A percentile compares a stretch with the other conserved stretches of the same genome.
These are phyloP conservation scores for Hypanus sabinus DNA, from an alignment of 2,113 vertebrate species.

Conservation along the genomic window DNA sequence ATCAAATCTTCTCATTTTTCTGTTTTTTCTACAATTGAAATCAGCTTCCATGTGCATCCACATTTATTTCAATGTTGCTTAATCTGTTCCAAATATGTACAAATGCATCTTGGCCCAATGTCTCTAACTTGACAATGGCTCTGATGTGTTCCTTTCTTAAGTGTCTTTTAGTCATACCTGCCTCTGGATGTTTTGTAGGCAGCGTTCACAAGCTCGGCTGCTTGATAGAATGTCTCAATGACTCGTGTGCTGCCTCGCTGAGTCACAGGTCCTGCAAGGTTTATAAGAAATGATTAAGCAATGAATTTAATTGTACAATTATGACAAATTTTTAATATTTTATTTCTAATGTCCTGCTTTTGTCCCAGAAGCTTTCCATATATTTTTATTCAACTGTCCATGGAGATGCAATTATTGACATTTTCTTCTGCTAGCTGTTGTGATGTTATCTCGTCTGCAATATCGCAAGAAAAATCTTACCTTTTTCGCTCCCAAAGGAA, in stretches of 20 bases:
- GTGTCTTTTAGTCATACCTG: conserved; percentile 17
- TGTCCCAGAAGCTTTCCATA: not conserved
- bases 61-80: not conserved
- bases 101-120: not conserved
- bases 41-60: not conserved
- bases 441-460: not conserved
- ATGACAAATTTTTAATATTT: not conserved
- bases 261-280: not conserved
- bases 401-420: not conserved
- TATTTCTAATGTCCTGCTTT: not conserved
- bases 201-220: conserved; percentile 15
- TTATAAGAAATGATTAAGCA: not conserved
- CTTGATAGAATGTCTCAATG: not conserved
- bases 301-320: not conserved
- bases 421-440: not conserved
- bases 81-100: not conserved
- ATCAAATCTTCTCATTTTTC: not conserved
- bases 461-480: not conserved
- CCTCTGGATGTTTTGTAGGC: conserved; percentile 22
- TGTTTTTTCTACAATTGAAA: not conserved
- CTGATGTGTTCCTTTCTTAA: not conserved
- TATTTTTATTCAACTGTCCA: not conserved
- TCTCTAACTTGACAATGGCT: not conserved
- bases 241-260: not conserved
- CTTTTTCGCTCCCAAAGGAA: not conserved